Conservation (phyloP, 2,797 vertebrate species). For the Phalanger gymnotis region DNA sequence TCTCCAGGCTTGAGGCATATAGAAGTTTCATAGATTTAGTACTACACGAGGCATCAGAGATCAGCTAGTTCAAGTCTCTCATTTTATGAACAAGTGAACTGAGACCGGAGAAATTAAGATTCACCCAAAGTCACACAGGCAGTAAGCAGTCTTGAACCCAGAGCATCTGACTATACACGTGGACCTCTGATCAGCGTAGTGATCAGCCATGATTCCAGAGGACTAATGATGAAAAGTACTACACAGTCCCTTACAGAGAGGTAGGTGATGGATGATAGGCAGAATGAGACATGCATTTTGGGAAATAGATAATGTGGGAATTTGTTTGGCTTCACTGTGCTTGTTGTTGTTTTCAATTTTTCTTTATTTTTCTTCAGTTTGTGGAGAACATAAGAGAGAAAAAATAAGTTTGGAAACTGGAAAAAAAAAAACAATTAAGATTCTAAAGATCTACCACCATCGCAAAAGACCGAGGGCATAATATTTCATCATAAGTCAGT, state of each 20-base stretch:
- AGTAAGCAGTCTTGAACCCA: rapidly evolving
- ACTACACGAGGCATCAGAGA: neutral
- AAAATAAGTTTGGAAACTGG: neutral
- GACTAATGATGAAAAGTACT: neutral
- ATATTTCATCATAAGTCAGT: neutral
- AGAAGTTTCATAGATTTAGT: neutral
- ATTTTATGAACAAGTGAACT: neutral
- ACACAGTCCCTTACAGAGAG: neutral
- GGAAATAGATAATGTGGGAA: too few relatives aligned
- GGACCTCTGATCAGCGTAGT: neutral
- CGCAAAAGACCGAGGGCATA: conserved; percentile 44
- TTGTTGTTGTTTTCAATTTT: too few relatives aligned
- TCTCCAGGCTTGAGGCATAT: neutral
- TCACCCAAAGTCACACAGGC: too few relatives aligned
- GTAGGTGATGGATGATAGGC: neutral
- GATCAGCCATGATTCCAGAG: neutral
- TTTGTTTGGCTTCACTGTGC: too few relatives aligned
- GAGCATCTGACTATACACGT: neutral
- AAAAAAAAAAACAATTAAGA: neutral
- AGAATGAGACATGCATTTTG: neutral
- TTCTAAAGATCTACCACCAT: neutral
- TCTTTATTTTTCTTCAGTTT: too few relatives aligned
- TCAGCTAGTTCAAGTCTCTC: neutral
- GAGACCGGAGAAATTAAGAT: neutral
- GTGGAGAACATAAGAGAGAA: neutral